Conservation (phyloP, 2,113 vertebrate genomes). For the Phaethornis superciliosus region DNA sequence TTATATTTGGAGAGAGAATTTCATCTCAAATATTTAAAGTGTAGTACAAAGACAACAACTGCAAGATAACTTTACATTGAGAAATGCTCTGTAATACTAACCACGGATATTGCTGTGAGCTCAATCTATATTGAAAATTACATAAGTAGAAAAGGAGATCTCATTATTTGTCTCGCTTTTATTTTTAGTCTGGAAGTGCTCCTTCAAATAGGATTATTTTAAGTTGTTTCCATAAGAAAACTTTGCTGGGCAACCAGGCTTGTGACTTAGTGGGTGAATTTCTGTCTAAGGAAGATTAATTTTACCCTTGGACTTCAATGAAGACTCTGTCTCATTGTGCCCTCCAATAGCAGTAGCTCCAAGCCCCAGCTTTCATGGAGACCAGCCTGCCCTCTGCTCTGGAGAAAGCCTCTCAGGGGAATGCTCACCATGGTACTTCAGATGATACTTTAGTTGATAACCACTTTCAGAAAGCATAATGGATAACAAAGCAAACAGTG, state of each 20-base stretch:
- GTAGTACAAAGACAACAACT: not conserved
- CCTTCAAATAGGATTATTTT: not conserved
- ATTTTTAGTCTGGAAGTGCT: not conserved
- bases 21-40: not conserved
- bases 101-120: not conserved
- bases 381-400: conserved; percentile 17
- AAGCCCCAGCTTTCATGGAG: conserved; percentile 3
- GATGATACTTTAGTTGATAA: not conserved
- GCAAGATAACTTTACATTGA: not conserved
- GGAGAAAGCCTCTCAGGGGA: not conserved
- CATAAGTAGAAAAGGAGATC: not conserved
- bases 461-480: conserved; percentile 17
- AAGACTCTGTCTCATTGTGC: not conserved
- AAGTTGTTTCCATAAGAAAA: conserved; percentile 24
- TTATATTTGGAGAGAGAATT: not conserved
- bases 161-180: not conserved
- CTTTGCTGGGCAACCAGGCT: not conserved
- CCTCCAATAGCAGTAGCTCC: not conserved
- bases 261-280: not conserved
- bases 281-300: conserved; percentile 12
- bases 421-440: not conserved
- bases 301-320: not conserved
- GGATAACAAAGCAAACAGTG: conserved; percentile 6
- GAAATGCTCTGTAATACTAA: not conserved
- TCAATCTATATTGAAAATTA: not conserved